Base-by-base conservation (phyloP, 2,888 invertebrate species). In the Pristionchus japonicus region DNA sequence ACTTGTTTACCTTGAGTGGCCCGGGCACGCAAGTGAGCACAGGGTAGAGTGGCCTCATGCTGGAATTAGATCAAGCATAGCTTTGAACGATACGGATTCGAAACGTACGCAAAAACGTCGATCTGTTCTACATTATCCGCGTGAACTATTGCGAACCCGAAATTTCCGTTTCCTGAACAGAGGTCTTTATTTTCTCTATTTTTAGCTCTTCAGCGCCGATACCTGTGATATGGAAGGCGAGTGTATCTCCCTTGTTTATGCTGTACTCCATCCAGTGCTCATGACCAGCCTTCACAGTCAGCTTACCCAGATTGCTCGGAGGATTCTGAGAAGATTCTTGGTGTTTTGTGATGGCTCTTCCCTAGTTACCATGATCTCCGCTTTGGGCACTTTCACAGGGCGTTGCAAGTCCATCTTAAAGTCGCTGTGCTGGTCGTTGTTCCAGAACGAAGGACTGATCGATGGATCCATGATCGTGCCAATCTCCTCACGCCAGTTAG, bases 401-500 rank as follows among this genome's bases (percentile, higher is more conserved):
- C 80, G 43, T 80, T 40, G 43, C 1, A 80, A 6, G 11, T 2
- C 3, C 17, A 80, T 2, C 43, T 23, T 47, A 47, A 80, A 80
- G 9, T 80, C 43, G 27, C 43, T 9, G n/a, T 80, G 80, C 20
- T 1, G 52, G 6, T 83, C 83, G 57, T 83, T 47, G 27, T 83
- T 83, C 83, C 83, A 83, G 52, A 83, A 83, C 6, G 83, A 49
- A 11, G 83, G 83, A 11, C 27, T 0, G 31, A 52, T 47, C 49
- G 49, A 49, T 1, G 83, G 83, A 52, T 31, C 34, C 27, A 27
- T 47, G 27, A 83, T n/a, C 43, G 49, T 52, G 3, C 17, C 15
- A 11, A 83, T 83, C 57, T 83, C 83, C 57, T 83, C 37, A 15
- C 83, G 34, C 83, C 83, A 83, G 27, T 83, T 83, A 1, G 83